Evolutionary conservation across 2,113 vertebrate species (phyloP).

Genomic region (Nannobrachium achirus): DNA sequence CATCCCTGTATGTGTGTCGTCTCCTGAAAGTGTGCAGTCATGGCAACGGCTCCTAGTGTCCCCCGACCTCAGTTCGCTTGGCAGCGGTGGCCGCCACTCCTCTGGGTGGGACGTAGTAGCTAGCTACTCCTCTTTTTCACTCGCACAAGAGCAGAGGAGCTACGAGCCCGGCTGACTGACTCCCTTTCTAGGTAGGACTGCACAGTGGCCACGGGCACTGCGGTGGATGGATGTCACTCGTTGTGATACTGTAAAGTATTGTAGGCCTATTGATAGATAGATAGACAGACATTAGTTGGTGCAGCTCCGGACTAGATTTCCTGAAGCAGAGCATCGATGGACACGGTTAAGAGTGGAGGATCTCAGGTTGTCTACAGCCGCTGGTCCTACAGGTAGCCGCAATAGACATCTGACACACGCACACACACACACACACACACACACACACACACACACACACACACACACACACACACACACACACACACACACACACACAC

Average conservation of each 20-base stretch:
- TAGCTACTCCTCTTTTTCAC: conserved; percentile 50
- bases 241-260: conserved; percentile 1
- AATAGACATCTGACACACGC: not conserved
- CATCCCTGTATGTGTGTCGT: conserved; percentile 27
- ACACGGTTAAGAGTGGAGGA: conserved; percentile 63
- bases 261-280: not conserved
- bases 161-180: conserved; percentile 19
- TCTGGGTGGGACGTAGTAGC: conserved; percentile 47
- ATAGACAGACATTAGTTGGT: no score
- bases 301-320: conserved; percentile 42
- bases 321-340: conserved; percentile 62
- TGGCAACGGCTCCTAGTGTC: conserved; percentile 56
- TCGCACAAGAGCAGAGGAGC: conserved; percentile 45
- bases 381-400: conserved; percentile 81
- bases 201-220: conserved; percentile 2
- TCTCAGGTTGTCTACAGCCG: conserved; percentile 77
- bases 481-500: not conserved
- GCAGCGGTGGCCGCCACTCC: conserved; percentile 53
- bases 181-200: conserved; percentile 8
- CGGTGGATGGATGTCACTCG: conserved; percentile 26
- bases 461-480: not conserved
- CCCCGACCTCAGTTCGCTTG: conserved; percentile 43
- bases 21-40: conserved; percentile 49
- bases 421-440: conserved; percentile 3
- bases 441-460: not conserved